These are phyloP conservation scores for Lepisosteus osseus DNA, from an alignment of 2,113 vertebrate genomes.

Conservation along the genomic window DNA sequence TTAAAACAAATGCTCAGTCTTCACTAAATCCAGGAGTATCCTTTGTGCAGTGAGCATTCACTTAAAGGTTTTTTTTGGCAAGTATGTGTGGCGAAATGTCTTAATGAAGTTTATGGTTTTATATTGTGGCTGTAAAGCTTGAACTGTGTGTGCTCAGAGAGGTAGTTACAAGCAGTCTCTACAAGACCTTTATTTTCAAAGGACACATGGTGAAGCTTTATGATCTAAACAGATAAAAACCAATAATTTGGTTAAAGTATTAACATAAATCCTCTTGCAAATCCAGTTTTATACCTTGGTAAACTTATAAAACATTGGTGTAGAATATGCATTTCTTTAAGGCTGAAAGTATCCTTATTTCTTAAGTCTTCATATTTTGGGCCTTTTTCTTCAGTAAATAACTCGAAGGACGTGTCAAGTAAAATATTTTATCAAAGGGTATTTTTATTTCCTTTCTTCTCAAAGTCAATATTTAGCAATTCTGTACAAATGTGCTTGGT, in stretches of 20 bases:
- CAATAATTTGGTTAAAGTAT: slow-evolving; percentile 24
- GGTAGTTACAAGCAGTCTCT: slow-evolving; percentile 32
- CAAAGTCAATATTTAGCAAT: not conserved
- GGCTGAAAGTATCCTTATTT: not conserved
- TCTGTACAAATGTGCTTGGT: not conserved
- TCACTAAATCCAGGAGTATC: too few relatives aligned
- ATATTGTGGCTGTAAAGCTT: slow-evolving; percentile 45
- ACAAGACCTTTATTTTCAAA: slow-evolving; percentile 17
- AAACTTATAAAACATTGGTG: slow-evolving; percentile 11
- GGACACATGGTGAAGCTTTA: slow-evolving; percentile 11
- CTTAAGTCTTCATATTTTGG: too few relatives aligned
- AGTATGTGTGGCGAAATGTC: slow-evolving; percentile 41
- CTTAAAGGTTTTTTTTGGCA: too few relatives aligned
- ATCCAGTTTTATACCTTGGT: slow-evolving; percentile 7
- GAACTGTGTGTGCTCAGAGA: slow-evolving; percentile 29
- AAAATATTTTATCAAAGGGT: too few relatives aligned
- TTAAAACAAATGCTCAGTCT: too few relatives aligned
- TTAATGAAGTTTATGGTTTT: slow-evolving; percentile 49
- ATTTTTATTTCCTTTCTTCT: too few relatives aligned
- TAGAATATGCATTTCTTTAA: not conserved
- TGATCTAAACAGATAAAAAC: slow-evolving; percentile 26
- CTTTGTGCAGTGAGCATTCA: too few relatives aligned
- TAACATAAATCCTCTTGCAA: slow-evolving; percentile 15
- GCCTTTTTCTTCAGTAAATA: too few relatives aligned
- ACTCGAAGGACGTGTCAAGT: too few relatives aligned